phyloP scores from a whole-genome alignment of 2,888 invertebrate genomes.

The Metallyticus violacea region DNA sequence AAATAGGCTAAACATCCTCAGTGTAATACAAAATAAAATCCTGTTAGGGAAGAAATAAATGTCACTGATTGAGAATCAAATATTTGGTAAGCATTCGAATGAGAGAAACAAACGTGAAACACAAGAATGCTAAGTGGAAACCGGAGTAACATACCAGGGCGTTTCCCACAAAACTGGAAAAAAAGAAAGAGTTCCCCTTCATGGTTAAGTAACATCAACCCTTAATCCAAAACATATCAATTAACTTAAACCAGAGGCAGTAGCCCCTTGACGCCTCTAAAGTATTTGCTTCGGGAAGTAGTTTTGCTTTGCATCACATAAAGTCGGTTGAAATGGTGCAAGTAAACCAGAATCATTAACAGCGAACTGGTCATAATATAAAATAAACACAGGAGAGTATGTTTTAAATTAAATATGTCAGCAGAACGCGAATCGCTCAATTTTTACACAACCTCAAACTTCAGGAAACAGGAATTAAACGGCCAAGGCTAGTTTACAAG shows the following conservation, averaged over 20 bases:
- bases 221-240: background rate
- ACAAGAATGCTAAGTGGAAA: conserved; percentile 3
- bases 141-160: background rate
- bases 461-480: too few relatives aligned
- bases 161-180: background rate
- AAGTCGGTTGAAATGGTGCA: background rate
- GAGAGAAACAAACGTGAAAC: background rate
- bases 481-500: too few relatives aligned
- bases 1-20: too few relatives aligned
- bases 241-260: background rate
- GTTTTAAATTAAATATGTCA: too few relatives aligned
- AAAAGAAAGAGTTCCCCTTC: background rate
- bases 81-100: background rate
- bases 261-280: background rate
- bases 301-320: background rate
- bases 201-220: background rate
- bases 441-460: too few relatives aligned
- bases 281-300: background rate
- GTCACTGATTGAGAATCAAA: background rate
- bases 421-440: too few relatives aligned
- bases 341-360: background rate
- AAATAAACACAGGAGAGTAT: too few relatives aligned
- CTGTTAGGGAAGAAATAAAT: background rate
- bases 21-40: too few relatives aligned
- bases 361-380: background rate